Conservation (phyloP, 1,140 invertebrate genomes). For the Heliconius melpomene region DNA sequence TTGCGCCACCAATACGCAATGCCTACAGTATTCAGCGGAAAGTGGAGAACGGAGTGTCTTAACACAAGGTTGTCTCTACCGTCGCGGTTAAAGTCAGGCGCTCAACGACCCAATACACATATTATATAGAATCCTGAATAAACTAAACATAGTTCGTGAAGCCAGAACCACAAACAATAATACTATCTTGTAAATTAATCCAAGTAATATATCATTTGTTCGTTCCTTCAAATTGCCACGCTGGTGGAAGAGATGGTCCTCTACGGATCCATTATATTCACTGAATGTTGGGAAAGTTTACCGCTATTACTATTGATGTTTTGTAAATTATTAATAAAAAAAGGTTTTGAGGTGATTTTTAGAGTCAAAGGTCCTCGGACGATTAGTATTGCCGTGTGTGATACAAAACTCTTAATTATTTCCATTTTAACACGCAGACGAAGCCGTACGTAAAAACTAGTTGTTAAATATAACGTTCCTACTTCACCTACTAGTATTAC, state of each 20-base stretch:
- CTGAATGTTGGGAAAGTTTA: conserved; percentile 1
- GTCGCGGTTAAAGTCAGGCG: no score
- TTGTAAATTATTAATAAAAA: not conserved
- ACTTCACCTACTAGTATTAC: not conserved
- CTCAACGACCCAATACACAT: no score
- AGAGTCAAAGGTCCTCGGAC: no score
- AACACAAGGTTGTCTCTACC: no score
- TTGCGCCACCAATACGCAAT: no score
- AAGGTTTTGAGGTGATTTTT: not conserved
- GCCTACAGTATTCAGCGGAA: no score
- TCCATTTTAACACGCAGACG: no score
- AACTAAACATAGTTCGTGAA: not conserved
- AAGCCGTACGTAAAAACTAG: not conserved
- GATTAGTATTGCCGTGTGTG: no score
- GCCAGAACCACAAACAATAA: not conserved
- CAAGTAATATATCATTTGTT: not conserved
- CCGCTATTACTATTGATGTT: not conserved
- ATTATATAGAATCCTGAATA: not conserved
- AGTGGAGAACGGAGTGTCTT: no score
- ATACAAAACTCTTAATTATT: no score
- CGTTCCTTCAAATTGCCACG: not conserved
- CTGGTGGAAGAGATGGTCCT: not conserved
- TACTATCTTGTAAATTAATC: not conserved
- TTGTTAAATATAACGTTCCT: not conserved
- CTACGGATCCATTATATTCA: not conserved